Evolutionary conservation across 2,797 vertebrate genomes (phyloP).

Genomic region (Molossus alvarezi): DNA sequence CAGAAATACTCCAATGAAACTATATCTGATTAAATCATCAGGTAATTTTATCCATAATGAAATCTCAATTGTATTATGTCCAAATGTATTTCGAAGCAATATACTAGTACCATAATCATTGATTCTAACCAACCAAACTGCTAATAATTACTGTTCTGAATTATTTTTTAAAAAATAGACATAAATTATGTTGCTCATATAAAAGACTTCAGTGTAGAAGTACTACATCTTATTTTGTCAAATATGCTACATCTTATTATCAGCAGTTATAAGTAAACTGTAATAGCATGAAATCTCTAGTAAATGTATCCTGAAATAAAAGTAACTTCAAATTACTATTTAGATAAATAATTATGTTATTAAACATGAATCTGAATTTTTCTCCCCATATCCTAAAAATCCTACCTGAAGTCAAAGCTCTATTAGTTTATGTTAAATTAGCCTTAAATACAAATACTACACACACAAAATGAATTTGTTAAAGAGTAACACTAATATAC

Average conservation of each 20-base stretch:
- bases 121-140: conserved; percentile 14
- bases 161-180: background rate
- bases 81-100: conserved; percentile 41
- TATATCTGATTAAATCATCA: conserved; percentile 45
- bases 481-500: conserved; percentile 88
- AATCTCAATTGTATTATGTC: conserved; percentile 38
- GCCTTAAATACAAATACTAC: conserved; percentile 44
- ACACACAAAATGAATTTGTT: conserved; percentile 28
- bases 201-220: background rate
- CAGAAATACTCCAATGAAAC: conserved; percentile 29
- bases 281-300: conserved; percentile 25
- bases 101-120: background rate
- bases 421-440: background rate
- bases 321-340: conserved; percentile 43
- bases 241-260: conserved; percentile 17
- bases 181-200: conserved; percentile 14
- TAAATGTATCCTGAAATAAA: conserved; percentile 63
- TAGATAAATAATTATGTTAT: conserved; percentile 42
- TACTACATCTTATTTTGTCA: background rate
- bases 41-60: conserved; percentile 63
- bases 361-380: conserved; percentile 60
- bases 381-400: conserved; percentile 40
- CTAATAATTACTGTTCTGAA: background rate
- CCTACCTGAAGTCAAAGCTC: background rate
- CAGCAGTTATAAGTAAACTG: conserved; percentile 29